Base-by-base conservation (phyloP, 1,140 invertebrate genomes). In the Medauroidea extradentata region DNA sequence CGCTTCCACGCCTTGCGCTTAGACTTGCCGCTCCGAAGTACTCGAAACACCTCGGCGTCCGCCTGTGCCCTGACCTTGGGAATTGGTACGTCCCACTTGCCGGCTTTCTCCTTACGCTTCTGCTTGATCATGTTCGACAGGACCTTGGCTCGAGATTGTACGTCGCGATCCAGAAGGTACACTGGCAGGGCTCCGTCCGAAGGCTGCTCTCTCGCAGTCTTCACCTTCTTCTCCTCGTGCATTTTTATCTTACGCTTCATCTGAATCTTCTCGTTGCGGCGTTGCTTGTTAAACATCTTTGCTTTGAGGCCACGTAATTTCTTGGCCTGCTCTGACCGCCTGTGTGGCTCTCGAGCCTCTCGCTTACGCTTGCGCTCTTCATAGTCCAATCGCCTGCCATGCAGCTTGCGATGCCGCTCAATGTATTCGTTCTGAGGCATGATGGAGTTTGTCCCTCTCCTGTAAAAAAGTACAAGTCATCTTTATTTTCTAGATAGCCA, bases 341-440 rank as follows among this genome's bases (percentile, higher is more conserved):
- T 91, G 69, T 99, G 94, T 19, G 92, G 91, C 65, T 88, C 88
- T 63, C 98, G 87, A 9, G 94, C 96, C 72, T 97, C 93, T 65
- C 88, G 90, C 75, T 99, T 99, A 21, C 97, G 81, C 73, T 96
- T 96, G 57, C 91, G 82, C 74, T 99, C 97, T 78, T 99, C 92
- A 85, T 99, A 94, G 82, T 99, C 96, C 52, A 99, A 81, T 51
- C 97, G 85, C 60, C 92, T 83, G 68, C 98, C 98, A 81, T 98
- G 89, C 2, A 98, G 83, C 74, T 99, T 99, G 67, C 90, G 86
- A 75, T 96, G 93, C 51, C 97, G 84, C 68, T 99, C 98, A 78
- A 99, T 99, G 77, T 99, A 96, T 76, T 99, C 97, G 86, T 99
- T 99, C 80, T 99, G 98, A 67, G 98, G 97, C 98, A 97, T 97